Conservation (phyloP, 2,888 invertebrate genomes). For the Agrochola litura region DNA sequence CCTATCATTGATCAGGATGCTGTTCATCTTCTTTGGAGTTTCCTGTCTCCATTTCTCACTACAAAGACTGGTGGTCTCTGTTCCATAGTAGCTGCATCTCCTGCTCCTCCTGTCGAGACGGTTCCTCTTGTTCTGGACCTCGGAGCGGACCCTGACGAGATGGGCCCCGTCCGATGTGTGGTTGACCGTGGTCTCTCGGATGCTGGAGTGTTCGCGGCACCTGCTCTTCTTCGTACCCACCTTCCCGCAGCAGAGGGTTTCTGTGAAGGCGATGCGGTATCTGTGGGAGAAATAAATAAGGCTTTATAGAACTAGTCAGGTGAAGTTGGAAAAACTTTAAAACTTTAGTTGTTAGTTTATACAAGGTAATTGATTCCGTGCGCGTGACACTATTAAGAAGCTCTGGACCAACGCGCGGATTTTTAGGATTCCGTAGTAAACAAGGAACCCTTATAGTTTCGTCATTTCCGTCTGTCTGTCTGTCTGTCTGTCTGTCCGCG, state of each 20-base stretch:
- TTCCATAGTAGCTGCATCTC: constrained; percentile 76
- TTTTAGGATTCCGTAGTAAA: too few species aligned
- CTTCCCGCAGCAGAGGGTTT: constrained; percentile 92
- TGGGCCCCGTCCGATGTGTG: constrained; percentile 86
- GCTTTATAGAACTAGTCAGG: not conserved
- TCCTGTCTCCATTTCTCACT: constrained; percentile 77
- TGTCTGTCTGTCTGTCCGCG: too few species aligned
- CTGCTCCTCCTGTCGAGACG: constrained; percentile 68
- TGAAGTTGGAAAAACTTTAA: not conserved
- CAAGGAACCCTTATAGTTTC: too few species aligned
- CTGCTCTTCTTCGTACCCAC: constrained; percentile 85
- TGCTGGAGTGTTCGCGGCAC: constrained; percentile 91
- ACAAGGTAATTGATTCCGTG: not conserved
- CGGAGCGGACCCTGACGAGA: constrained; percentile 84
- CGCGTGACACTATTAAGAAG: too few species aligned
- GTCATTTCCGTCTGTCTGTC: too few species aligned
- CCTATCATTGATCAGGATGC: constrained; percentile 67
- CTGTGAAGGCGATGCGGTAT: constrained; percentile 94
- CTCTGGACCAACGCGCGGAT: not conserved
- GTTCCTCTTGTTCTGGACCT: constrained; percentile 72
- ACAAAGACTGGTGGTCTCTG: constrained; percentile 77
- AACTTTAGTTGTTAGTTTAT: not conserved
- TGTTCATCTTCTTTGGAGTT: constrained; percentile 71
- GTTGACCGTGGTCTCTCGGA: constrained; percentile 91
- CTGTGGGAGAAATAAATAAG: constrained; percentile 80